Percentiles rank a stretch among this genome's conserved stretches.
phyloP scores from a whole-genome alignment of 2,797 vertebrate genomes.

The Micrastur ruficollis region DNA sequence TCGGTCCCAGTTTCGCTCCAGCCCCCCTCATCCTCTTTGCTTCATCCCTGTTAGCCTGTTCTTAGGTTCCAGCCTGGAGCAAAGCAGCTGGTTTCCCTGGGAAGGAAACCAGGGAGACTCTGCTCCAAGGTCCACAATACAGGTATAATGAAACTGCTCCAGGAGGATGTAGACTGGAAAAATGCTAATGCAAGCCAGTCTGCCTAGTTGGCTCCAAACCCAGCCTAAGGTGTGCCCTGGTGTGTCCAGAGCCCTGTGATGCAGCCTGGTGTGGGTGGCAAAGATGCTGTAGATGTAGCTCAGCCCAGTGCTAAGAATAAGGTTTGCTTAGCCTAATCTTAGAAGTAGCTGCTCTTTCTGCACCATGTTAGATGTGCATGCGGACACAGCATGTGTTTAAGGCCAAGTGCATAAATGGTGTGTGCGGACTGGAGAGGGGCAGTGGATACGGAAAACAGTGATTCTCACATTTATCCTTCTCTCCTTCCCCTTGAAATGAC shows the following conservation, averaged over 20 bases:
- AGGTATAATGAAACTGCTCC: not conserved
- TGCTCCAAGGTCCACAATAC: not conserved
- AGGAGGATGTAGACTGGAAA: not conserved
- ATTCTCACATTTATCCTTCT: not conserved
- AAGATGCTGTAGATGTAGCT: not conserved
- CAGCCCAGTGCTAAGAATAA: not conserved
- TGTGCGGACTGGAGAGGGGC: not conserved
- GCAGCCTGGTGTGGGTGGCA: not conserved
- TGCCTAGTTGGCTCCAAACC: not conserved
- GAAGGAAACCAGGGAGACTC: not conserved
- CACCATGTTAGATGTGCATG: not conserved
- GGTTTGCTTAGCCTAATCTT: not conserved
- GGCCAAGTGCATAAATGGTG: too few relatives aligned
- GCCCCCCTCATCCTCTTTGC: not conserved
- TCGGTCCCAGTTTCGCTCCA: not conserved
- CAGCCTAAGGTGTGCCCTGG: not conserved
- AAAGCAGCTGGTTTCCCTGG: not conserved
- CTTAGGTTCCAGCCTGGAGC: not conserved
- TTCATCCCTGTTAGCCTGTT: not conserved
- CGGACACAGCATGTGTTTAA: not conserved
- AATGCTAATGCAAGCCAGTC: accelerated
- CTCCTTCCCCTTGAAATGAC: not conserved
- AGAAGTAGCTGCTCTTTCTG: not conserved
- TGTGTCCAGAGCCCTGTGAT: not conserved
- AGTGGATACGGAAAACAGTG: not conserved